phyloP scores from a whole-genome alignment of 2,888 invertebrate genomes.

The Oxycera nigricornis region DNA sequence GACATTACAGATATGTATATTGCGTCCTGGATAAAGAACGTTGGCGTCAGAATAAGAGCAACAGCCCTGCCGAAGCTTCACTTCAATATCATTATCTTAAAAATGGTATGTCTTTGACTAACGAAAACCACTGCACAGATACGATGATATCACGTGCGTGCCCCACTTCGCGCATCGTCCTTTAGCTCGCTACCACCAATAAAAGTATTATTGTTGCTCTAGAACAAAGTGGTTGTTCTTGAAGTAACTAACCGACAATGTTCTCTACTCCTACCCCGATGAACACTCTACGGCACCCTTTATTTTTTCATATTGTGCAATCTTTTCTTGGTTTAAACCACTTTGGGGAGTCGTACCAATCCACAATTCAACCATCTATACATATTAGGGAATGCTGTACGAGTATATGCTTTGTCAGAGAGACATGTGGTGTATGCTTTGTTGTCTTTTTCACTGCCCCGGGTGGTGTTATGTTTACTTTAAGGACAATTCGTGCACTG shows the following conservation, averaged over 20 bases:
- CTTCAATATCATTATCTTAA: slow-evolving; percentile 29
- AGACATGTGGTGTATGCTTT: slow-evolving; percentile 1
- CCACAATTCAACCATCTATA: slow-evolving; percentile 35
- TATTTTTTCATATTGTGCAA: slow-evolving; percentile 21
- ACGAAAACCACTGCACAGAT: neutral
- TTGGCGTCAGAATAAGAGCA: neutral
- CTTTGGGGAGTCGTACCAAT: slow-evolving; percentile 35
- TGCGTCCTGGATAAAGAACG: neutral
- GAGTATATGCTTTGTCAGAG: neutral
- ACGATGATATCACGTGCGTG: slow-evolving; percentile 27
- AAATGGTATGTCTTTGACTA: slow-evolving; percentile 10
- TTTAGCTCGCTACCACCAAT: slow-evolving; percentile 15
- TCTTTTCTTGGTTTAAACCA: slow-evolving; percentile 36
- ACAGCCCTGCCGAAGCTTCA: neutral
- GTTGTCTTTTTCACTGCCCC: slow-evolving; percentile 22
- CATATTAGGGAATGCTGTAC: slow-evolving; percentile 18
- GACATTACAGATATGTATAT: slow-evolving; percentile 15
- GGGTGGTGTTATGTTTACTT: slow-evolving; percentile 30
- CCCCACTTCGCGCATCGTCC: neutral
- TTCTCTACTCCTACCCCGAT: neutral
- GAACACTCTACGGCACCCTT: neutral
- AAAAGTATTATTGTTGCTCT: slow-evolving; percentile 33
- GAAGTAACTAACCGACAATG: slow-evolving; percentile 6
- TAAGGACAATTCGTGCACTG: slow-evolving; percentile 25
- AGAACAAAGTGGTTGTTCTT: slow-evolving; percentile 8